Evolutionary conservation across 1,140 invertebrate species (phyloP).

Genomic region (Coptotermes formosanus): DNA sequence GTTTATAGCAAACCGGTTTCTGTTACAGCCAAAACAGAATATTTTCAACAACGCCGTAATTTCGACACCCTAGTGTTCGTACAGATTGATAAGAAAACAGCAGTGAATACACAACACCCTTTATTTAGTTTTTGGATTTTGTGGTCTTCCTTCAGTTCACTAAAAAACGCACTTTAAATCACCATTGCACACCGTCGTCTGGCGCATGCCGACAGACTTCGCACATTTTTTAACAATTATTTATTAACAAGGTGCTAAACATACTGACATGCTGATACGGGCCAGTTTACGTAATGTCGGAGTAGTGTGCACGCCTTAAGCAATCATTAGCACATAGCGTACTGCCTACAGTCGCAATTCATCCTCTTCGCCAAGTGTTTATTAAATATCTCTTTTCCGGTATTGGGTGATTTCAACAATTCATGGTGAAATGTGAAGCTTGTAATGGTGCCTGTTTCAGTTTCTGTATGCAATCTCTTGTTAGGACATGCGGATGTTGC

Average conservation of each 20-base stretch:
- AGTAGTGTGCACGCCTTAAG: neutral
- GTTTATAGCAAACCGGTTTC: no score
- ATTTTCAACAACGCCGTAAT: no score
- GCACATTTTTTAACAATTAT: neutral
- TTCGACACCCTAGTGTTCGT: no score
- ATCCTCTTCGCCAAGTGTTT: neutral
- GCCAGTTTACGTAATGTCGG: neutral
- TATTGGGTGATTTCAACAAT: neutral
- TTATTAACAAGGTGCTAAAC: neutral
- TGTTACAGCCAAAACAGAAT: no score
- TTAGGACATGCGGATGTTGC: conserved; percentile 10
- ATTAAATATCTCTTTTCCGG: neutral
- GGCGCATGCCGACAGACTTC: no score
- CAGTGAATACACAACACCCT: no score
- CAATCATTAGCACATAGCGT: neutral
- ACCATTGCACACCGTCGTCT: no score
- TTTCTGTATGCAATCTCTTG: neutral
- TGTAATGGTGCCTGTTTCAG: neutral
- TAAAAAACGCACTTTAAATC: no score
- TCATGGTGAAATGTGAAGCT: neutral
- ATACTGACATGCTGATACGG: neutral
- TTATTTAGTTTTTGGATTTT: no score
- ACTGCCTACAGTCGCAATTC: neutral
- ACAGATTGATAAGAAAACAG: no score
- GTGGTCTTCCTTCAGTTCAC: no score